Conservation (phyloP, 1,140 invertebrate genomes). For the Sminthurinus signatus region DNA sequence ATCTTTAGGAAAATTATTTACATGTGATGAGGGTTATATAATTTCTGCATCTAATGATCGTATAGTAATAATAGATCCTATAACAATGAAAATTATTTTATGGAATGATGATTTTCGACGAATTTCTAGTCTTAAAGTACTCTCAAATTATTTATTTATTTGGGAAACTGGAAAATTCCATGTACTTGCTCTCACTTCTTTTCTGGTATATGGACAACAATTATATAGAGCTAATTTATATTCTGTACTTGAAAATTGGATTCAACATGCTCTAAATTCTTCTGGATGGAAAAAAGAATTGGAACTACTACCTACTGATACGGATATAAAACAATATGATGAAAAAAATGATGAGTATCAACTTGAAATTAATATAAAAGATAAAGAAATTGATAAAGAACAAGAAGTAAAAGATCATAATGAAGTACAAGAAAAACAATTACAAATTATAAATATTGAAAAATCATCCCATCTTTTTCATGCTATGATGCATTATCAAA, state of each 20-base stretch:
- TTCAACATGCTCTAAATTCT: constrained; percentile 13
- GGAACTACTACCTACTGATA: background rate
- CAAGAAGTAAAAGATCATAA: background rate
- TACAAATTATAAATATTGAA: background rate
- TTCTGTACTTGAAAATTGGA: constrained; percentile 27
- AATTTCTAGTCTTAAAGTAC: constrained; percentile 27
- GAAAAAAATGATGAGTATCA: too few relatives aligned
- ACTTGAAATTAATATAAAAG: background rate
- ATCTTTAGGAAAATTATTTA: constrained; percentile 26
- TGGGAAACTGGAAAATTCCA: constrained; percentile 27
- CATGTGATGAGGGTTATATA: constrained; percentile 20
- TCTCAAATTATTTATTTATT: constrained; percentile 37
- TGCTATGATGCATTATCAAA: background rate
- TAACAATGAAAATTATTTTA: constrained; percentile 9
- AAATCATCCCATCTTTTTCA: background rate
- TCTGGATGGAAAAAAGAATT: constrained; percentile 13
- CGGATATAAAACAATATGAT: too few relatives aligned
- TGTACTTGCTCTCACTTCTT: constrained; percentile 24
- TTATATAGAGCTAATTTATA: constrained; percentile 21
- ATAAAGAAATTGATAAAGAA: background rate
- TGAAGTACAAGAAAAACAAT: background rate
- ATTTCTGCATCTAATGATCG: constrained; percentile 25
- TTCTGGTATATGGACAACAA: constrained; percentile 26
- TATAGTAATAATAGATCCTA: constrained; percentile 22
- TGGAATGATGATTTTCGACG: constrained; percentile 32